These are phyloP conservation scores for Pithecia hirsuta DNA, from an alignment of 2,797 vertebrate species.

Conservation along the genomic window DNA sequence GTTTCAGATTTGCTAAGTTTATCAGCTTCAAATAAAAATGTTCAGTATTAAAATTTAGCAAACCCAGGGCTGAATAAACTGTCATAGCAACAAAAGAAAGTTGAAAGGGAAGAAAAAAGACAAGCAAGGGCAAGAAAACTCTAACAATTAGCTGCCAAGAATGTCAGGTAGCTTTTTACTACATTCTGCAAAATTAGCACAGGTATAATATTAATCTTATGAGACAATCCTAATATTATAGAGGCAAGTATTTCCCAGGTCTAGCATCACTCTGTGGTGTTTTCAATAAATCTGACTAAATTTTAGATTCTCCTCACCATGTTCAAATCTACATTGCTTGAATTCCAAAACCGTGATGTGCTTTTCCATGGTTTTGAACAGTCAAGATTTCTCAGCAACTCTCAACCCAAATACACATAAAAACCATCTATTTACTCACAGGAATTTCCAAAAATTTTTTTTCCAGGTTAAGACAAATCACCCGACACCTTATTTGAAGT, in stretches of 20 bases:
- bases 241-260: not conserved
- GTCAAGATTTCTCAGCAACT: not conserved
- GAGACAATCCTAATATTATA: not conserved
- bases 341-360: not conserved
- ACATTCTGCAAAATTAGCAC: not conserved
- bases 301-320: not conserved
- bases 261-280: not conserved
- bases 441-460: not conserved
- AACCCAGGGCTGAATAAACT: not conserved
- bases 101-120: not conserved
- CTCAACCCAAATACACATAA: not conserved
- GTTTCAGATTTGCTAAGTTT: slow-evolving; percentile 36
- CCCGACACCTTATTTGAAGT: not conserved
- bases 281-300: slow-evolving; percentile 34
- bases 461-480: not conserved
- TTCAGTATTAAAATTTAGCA: not conserved
- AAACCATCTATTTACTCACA: not conserved
- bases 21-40: slow-evolving; percentile 10
- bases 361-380: not conserved
- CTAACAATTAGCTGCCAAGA: not conserved
- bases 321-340: not conserved
- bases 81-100: not conserved
- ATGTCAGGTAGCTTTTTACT: not conserved
- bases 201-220: not conserved
- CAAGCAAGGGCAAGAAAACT: not conserved